Evolutionary conservation across 2,888 invertebrate species (phyloP).

Genomic region (Ophion ellenae): DNA sequence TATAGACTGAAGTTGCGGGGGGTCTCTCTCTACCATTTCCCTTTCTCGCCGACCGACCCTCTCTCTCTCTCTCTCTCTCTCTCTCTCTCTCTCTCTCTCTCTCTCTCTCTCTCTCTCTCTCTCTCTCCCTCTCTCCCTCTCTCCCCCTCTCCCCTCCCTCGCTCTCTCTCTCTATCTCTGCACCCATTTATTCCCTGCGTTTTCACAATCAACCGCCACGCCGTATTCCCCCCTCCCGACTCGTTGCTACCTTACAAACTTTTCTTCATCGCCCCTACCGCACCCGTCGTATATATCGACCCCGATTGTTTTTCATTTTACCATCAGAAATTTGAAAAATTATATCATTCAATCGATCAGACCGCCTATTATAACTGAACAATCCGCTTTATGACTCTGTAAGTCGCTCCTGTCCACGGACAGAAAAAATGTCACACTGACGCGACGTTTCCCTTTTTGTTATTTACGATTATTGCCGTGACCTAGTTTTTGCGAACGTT

Average conservation of each 20-base stretch:
- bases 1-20: constrained; percentile 56
- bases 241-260: constrained; percentile 29
- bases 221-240: not conserved
- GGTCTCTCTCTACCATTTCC: constrained; percentile 42
- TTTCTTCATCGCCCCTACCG: not conserved
- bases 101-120: constrained; percentile 21
- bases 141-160: too few species aligned
- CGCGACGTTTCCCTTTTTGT: too few species aligned
- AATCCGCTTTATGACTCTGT: too few species aligned
- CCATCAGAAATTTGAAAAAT: not conserved
- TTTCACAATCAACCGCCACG: constrained; percentile 11
- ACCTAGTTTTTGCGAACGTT: too few species aligned
- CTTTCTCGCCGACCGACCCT: not conserved
- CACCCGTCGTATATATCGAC: not conserved
- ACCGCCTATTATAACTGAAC: too few species aligned
- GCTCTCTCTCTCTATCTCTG: constrained; percentile 15
- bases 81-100: constrained; percentile 14
- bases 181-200: constrained; percentile 22
- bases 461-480: too few species aligned
- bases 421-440: too few species aligned
- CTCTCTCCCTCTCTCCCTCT: constrained; percentile 23
- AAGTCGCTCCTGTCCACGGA: too few species aligned
- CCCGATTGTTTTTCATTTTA: not conserved
- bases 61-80: constrained; percentile 26
- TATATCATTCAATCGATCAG: constrained; percentile 1